Percentiles rank a stretch among this genome's conserved stretches.
phyloP scores from a whole-genome alignment of 2,888 invertebrate genomes.

The Iphiclides podalirius region DNA sequence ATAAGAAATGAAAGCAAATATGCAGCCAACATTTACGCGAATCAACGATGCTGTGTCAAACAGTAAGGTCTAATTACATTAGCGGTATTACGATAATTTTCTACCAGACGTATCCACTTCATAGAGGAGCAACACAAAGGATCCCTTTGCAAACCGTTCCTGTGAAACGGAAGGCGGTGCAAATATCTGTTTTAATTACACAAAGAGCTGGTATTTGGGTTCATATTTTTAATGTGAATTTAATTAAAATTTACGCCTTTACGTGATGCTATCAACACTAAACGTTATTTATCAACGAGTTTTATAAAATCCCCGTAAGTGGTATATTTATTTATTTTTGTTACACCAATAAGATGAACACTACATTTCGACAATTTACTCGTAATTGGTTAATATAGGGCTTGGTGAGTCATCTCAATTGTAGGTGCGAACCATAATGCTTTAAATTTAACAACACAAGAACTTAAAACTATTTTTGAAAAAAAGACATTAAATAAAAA shows the following conservation, averaged over 20 bases:
- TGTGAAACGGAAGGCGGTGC: conserved; percentile 17
- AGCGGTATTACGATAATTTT: conserved; percentile 22
- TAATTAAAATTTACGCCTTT: conserved; percentile 16
- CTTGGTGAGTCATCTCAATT: too few species aligned
- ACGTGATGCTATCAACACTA: too few species aligned
- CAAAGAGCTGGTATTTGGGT: conserved; percentile 21
- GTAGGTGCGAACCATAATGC: too few species aligned
- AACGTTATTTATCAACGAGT: too few species aligned
- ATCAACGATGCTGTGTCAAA: conserved; percentile 5
- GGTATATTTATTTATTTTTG: too few species aligned
- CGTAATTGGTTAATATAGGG: too few species aligned
- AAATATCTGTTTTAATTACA: conserved; percentile 25
- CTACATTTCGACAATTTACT: too few species aligned
- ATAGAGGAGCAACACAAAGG: conserved; percentile 16
- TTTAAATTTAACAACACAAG: too few species aligned
- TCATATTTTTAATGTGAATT: conserved; percentile 19
- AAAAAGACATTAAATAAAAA: too few species aligned
- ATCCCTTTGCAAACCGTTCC: conserved; percentile 17
- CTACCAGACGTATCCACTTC: conserved; percentile 19
- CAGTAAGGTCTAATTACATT: conserved; percentile 21
- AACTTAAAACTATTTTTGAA: too few species aligned
- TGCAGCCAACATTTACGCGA: neutral
- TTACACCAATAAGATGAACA: too few species aligned
- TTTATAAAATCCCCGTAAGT: too few species aligned
- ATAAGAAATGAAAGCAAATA: neutral